These are phyloP conservation scores for Saccostrea echinata DNA, from an alignment of 1,140 invertebrate species.

Conservation along the genomic window DNA sequence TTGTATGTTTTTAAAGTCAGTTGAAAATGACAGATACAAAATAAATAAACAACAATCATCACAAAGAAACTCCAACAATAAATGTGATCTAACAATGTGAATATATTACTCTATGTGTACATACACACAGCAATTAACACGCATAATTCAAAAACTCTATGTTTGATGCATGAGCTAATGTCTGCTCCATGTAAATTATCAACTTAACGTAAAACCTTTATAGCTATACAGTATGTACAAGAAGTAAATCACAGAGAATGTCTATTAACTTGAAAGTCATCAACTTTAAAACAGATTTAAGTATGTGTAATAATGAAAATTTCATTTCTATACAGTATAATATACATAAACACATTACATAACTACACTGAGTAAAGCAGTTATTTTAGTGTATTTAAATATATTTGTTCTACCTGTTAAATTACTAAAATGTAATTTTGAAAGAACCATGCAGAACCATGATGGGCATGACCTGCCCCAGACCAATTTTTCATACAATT, in stretches of 20 bases:
- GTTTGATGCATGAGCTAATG: not conserved
- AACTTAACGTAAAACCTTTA: not conserved
- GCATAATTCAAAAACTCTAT: not conserved
- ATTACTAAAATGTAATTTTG: too few relatives aligned
- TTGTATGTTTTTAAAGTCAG: conserved; percentile 25
- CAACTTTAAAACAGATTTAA: not conserved
- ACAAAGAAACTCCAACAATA: not conserved
- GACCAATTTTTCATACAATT: too few relatives aligned
- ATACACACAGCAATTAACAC: conserved; percentile 26
- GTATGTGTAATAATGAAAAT: not conserved
- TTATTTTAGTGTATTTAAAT: too few relatives aligned
- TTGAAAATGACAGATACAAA: conserved; percentile 24
- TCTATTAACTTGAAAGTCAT: not conserved
- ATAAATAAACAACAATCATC: conserved; percentile 37
- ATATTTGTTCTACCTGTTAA: too few relatives aligned
- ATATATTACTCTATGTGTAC: conserved; percentile 37
- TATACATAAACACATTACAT: too few relatives aligned
- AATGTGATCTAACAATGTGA: conserved; percentile 27
- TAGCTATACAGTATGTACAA: not conserved
- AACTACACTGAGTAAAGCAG: too few relatives aligned
- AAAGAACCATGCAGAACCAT: too few relatives aligned
- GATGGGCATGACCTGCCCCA: too few relatives aligned
- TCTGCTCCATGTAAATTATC: not conserved
- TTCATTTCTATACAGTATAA: not conserved
- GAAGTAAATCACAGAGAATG: not conserved